Evolutionary conservation across 2,113 vertebrate genomes (phyloP).

Genomic region (Siniperca knerii): DNA sequence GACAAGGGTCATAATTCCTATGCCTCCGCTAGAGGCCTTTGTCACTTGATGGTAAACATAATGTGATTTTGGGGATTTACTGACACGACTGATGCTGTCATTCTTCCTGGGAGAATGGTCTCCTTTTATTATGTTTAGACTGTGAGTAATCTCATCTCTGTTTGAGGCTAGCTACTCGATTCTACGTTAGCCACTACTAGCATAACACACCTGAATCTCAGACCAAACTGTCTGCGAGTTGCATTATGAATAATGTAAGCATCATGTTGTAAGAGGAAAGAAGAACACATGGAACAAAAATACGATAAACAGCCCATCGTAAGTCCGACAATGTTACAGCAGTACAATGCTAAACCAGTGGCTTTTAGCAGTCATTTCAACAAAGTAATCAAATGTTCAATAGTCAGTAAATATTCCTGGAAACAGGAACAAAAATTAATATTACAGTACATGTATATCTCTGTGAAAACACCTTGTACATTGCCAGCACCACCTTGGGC

Average conservation of each 20-base stretch:
- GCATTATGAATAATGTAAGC: background rate
- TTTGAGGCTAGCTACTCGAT: too few species aligned
- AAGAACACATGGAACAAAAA: background rate
- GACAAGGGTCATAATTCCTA: too few species aligned
- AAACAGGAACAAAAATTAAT: slow-evolving; percentile 29
- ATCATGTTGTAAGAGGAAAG: background rate
- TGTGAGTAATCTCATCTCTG: too few species aligned
- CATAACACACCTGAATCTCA: too few species aligned
- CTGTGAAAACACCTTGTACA: slow-evolving; percentile 38
- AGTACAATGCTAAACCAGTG: background rate
- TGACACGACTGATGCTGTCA: too few species aligned
- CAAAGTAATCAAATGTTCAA: background rate
- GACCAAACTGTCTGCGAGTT: too few species aligned
- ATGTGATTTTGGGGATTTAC: too few species aligned
- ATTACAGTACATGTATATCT: slow-evolving; percentile 45
- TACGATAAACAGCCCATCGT: background rate
- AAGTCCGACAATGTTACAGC: background rate
- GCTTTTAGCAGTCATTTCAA: background rate
- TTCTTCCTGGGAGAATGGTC: too few species aligned
- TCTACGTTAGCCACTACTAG: too few species aligned
- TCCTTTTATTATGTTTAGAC: too few species aligned
- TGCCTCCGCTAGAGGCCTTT: too few species aligned
- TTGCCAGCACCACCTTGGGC: background rate
- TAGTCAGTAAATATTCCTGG: slow-evolving; percentile 15
- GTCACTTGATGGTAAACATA: too few species aligned